phyloP scores from a whole-genome alignment of 2,888 invertebrate species.

The Sturmia bella region DNA sequence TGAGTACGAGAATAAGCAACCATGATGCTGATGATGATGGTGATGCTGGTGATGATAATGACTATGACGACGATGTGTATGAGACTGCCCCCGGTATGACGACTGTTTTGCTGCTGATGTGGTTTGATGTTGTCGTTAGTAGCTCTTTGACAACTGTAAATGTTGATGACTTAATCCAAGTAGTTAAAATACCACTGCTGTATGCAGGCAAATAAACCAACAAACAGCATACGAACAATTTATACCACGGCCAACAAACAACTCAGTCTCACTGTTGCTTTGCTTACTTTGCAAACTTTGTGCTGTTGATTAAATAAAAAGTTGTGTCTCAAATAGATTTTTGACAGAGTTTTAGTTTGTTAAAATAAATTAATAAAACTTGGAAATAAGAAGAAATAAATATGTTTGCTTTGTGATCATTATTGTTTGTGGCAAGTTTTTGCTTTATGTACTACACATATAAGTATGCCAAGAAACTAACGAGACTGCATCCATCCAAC shows the following conservation, averaged over 20 bases:
- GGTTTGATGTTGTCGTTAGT: slow-evolving; percentile 68
- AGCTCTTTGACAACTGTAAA: slow-evolving; percentile 72
- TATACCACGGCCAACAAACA: not conserved
- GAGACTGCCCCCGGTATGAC: slow-evolving; percentile 29
- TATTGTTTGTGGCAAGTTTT: slow-evolving; percentile 24
- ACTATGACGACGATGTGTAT: slow-evolving; percentile 38
- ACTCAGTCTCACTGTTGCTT: not conserved
- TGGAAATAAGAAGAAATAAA: slow-evolving; percentile 19
- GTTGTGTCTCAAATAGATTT: slow-evolving; percentile 49
- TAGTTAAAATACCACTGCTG: slow-evolving; percentile 64
- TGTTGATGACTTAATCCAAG: slow-evolving; percentile 73
- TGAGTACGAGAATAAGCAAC: slow-evolving; percentile 2
- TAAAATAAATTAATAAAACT: slow-evolving; percentile 56
- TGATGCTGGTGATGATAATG: slow-evolving; percentile 8
- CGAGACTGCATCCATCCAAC: slow-evolving; percentile 21
- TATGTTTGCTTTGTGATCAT: slow-evolving; percentile 50
- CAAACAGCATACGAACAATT: not conserved
- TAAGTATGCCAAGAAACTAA: slow-evolving; percentile 13
- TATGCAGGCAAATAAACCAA: slow-evolving; percentile 5
- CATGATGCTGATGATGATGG: not conserved
- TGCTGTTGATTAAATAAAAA: slow-evolving; percentile 61
- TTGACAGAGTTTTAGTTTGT: slow-evolving; percentile 55
- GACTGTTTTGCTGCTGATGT: slow-evolving; percentile 51
- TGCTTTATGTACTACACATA: not conserved
- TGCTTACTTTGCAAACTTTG: slow-evolving; percentile 14